Conservation (phyloP, 2,797 vertebrate genomes). For the Phyllotis vaccarum region DNA sequence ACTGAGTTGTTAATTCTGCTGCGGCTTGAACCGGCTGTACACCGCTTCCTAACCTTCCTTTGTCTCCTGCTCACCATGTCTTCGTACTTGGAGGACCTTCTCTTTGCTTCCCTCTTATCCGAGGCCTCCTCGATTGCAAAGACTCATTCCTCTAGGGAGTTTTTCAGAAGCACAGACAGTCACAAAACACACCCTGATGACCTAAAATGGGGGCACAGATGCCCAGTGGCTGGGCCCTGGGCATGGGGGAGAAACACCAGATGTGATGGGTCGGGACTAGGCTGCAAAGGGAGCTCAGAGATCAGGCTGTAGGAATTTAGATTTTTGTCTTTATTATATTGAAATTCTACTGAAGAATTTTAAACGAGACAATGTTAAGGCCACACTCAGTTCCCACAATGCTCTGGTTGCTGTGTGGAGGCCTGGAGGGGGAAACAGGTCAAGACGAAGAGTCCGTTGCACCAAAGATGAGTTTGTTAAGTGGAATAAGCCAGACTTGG, state of each 20-base stretch:
- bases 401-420: neutral
- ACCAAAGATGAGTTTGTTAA: neutral
- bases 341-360: neutral
- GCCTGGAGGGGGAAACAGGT: neutral
- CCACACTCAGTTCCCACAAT: neutral
- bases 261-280: neutral
- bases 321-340: slow-evolving; percentile 22
- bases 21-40: neutral
- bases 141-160: neutral
- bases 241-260: neutral
- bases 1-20: slow-evolving; percentile 21
- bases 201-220: neutral
- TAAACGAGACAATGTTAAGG: neutral
- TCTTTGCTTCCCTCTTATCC: neutral
- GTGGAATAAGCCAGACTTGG: neutral
- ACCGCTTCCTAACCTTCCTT: neutral
- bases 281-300: neutral
- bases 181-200: neutral
- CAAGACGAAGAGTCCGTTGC: neutral
- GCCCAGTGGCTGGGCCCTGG: neutral
- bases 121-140: neutral
- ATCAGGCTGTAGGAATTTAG: neutral
- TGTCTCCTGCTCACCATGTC: neutral
- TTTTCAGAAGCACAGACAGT: neutral
- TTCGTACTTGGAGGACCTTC: neutral